phyloP scores from a whole-genome alignment of 2,797 vertebrate species.

The Gadopsis bispinosus region DNA sequence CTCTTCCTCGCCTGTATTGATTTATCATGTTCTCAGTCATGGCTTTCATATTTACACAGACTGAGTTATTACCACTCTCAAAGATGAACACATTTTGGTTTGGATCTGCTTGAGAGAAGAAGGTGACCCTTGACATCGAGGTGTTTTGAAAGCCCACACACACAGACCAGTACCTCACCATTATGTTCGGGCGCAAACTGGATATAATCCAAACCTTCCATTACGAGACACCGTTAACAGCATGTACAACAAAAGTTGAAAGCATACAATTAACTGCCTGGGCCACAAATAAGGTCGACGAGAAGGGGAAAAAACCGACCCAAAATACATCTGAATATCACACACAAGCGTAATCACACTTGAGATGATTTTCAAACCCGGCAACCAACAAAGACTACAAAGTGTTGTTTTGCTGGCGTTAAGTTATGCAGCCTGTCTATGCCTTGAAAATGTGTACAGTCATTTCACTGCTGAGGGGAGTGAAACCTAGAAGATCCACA shows the following conservation, averaged over 20 bases:
- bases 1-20: background rate
- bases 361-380: background rate
- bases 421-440: too few relatives aligned
- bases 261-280: background rate
- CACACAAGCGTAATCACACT: background rate
- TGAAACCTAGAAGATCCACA: conserved; percentile 13
- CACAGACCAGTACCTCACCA: background rate
- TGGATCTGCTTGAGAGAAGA: conserved; percentile 18
- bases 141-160: conserved; percentile 9
- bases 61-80: background rate
- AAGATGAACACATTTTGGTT: conserved; percentile 2
- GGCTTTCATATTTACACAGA: background rate
- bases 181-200: conserved; percentile 13
- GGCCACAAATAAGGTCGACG: background rate
- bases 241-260: background rate
- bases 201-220: conserved; percentile 25
- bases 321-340: conserved; percentile 18
- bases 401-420: too few relatives aligned
- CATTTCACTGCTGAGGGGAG: background rate
- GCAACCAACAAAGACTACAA: background rate
- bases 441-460: background rate
- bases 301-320: background rate
- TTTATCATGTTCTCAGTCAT: background rate
- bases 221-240: conserved; percentile 18
- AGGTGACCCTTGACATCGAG: conserved; percentile 25